Evolutionary conservation across 2,797 vertebrate genomes (phyloP).

Genomic region (Muraenolepis orangiensis): DNA sequence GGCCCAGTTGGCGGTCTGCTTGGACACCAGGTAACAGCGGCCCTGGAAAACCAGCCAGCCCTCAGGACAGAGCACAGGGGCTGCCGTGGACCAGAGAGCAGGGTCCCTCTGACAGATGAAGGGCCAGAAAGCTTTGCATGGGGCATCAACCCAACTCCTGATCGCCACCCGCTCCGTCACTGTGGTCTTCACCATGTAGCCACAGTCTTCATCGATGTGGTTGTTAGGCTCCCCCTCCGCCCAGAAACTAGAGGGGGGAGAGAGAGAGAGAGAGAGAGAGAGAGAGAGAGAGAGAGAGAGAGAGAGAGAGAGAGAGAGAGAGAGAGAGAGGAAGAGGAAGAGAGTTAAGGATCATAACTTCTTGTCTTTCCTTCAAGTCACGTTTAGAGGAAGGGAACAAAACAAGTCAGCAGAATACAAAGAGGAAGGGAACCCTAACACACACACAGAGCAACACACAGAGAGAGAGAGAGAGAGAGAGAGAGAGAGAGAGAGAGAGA

Average conservation of each 20-base stretch:
- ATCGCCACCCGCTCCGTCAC: constrained; percentile 48
- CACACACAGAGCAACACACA: too few relatives aligned
- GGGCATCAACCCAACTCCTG: constrained; percentile 71
- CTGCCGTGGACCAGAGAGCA: too few relatives aligned
- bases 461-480: too few relatives aligned
- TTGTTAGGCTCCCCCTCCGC: constrained; percentile 73
- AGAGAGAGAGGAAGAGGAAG: too few relatives aligned
- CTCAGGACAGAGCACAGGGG: too few relatives aligned
- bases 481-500: too few relatives aligned
- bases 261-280: not conserved
- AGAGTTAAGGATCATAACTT: too few relatives aligned
- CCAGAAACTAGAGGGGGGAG: constrained; percentile 61
- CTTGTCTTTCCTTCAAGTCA: not conserved
- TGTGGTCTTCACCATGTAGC: constrained; percentile 65
- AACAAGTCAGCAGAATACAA: not conserved
- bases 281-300: constrained; percentile 15
- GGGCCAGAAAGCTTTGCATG: constrained; percentile 46
- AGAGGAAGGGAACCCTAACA: not conserved
- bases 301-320: constrained; percentile 24
- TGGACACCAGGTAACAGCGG: too few relatives aligned
- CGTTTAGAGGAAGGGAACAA: not conserved
- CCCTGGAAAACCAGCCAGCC: too few relatives aligned
- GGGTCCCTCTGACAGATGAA: constrained; percentile 75
- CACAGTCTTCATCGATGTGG: constrained; percentile 72
- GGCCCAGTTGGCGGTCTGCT: too few relatives aligned